Evolutionary conservation across 2,113 vertebrate genomes (phyloP), one percentile per base, ranked within the genome.

Genomic region (Actinemys pallida): DNA sequence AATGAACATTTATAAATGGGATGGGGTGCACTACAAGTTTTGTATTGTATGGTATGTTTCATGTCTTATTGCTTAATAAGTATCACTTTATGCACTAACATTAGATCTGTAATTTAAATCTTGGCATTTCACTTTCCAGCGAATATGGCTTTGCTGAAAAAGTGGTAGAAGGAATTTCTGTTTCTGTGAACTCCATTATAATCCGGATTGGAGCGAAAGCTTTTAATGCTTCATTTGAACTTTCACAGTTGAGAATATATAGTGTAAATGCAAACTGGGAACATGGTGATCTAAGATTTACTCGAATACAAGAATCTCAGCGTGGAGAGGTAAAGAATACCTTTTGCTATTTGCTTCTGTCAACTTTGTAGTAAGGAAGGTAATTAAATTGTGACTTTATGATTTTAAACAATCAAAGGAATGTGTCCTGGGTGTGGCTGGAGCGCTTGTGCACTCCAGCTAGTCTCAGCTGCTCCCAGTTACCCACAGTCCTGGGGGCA

Each of bases 111-210:
- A 49, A 92, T 90, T 96, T 94, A 96, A 92, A 53, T 81, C 9
- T 95, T 94, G 93, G 4, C 56, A 87, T 97, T 98, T 97, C 88
- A 50, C 90, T 97, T 97, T 97, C 16, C 97, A 99, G 99, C 98
- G 99, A 99, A 97, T 99, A 99, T 90, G 99, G 99, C 96, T 99
- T 99, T 98, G 99, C 99, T 87, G 99, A 99, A 98, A 99, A 99
- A 97, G 99, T 99, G 87, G 99, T 99, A 39, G 99, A 99, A 98
- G 99, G 99, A 80, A 99, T 99, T 95, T 99, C 99, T 8, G 98
- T 99, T 96, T 99, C 99, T 93, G 99, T 99, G 95, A 99, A 99
- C 98, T 99, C 99, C 97, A 99, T 99, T 90, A 88, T 99, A 91
- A 99, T 99, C 96, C 97, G 99, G 96, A 99, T 99, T 98, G 99